phyloP scores from a whole-genome alignment of 2,797 vertebrate species.

The Microchirus variegatus region DNA sequence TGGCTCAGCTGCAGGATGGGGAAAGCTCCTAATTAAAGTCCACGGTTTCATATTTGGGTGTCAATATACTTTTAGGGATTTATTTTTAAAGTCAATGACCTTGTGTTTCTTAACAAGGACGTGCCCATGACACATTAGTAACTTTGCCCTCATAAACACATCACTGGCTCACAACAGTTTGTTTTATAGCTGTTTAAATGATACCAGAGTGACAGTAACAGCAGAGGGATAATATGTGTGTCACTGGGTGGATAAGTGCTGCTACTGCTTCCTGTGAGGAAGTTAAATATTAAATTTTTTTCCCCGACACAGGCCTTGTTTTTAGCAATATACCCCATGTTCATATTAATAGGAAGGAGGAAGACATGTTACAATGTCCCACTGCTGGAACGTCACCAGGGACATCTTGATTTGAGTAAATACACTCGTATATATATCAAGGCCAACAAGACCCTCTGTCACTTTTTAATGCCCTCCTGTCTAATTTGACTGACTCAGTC shows the following conservation, averaged over 20 bases:
- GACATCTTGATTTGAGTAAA: too few relatives aligned
- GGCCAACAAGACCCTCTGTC: neutral
- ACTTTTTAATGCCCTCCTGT: constrained; percentile 11
- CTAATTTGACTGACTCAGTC: constrained; percentile 7
- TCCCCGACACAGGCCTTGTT: neutral
- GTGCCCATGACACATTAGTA: neutral
- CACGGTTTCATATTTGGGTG: too few relatives aligned
- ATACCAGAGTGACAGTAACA: neutral
- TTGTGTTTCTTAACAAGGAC: too few relatives aligned
- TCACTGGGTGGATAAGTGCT: neutral
- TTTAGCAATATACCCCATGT: neutral
- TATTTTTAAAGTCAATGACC: too few relatives aligned
- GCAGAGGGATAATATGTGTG: neutral
- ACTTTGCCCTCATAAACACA: neutral
- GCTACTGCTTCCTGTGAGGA: neutral
- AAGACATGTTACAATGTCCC: too few relatives aligned
- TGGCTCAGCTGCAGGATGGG: too few relatives aligned
- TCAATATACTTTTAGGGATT: too few relatives aligned
- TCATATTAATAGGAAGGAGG: too few relatives aligned
- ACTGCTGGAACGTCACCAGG: too few relatives aligned
- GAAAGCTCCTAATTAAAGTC: too few relatives aligned
- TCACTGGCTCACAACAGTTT: neutral
- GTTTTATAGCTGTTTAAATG: neutral
- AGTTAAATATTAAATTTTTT: too few relatives aligned
- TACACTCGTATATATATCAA: neutral